Percentiles rank a stretch among this genome's conserved stretches.
These are phyloP conservation scores for Heliornis fulica DNA, from an alignment of 2,113 vertebrate genomes.

Conservation along the genomic window DNA sequence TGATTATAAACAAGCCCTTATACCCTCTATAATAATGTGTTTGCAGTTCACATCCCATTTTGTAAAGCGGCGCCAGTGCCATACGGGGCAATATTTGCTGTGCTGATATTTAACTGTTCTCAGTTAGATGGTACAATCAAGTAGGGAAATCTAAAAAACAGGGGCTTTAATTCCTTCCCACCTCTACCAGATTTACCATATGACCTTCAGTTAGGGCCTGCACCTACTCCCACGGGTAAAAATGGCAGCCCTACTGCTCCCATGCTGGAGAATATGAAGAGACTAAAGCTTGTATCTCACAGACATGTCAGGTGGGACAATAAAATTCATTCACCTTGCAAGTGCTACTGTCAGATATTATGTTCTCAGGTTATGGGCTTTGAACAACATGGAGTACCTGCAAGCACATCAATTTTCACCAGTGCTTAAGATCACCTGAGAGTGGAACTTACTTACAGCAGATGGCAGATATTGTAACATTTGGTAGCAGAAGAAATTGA, in stretches of 20 bases:
- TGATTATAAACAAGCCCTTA: background rate
- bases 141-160: background rate
- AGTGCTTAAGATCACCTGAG: background rate
- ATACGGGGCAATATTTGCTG: rapidly evolving
- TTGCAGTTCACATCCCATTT: background rate
- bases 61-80: background rate
- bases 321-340: background rate
- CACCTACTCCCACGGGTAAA: background rate
- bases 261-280: background rate
- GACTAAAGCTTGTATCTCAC: background rate
- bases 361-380: background rate
- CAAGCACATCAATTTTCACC: background rate
- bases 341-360: background rate
- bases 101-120: background rate
- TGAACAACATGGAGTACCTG: background rate
- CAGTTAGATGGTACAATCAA: background rate
- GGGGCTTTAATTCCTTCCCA: background rate
- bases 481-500: background rate
- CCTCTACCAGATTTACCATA: background rate
- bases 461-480: background rate
- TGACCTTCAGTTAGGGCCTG: background rate
- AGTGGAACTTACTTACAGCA: background rate
- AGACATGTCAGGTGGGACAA: background rate
- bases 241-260: background rate
- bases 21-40: background rate